Evolutionary conservation across 2,888 invertebrate genomes (phyloP), one percentile per base, ranked within the genome.

Genomic region (Eupithecia centaureata): DNA sequence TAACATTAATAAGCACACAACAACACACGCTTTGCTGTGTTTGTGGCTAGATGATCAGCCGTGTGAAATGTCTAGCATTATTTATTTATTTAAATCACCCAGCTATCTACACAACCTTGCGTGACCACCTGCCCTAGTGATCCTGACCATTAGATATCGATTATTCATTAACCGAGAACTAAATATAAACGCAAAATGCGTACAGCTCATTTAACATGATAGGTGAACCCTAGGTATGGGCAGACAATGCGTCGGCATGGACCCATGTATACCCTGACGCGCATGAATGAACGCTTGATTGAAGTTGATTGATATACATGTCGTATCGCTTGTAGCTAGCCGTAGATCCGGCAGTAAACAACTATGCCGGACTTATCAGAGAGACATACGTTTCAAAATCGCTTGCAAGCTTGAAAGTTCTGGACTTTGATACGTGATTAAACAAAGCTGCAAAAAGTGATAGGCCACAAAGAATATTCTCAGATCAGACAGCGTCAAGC

Each of bases 111-210:
- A 38, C 35, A 51, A 64, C 51, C 56, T 64, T 61, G 51, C 61
- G 13, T 12, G 38, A 7, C 30, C 35, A 56, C 27, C 27, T 47
- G 61, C 15, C 30, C 47, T 65, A 32, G 56, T 64, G 57, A 61
- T 64, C 42, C 65, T 70, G 70, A 70, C 70, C 70, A 65, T 35
- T 63, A 68, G 60, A 71, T 68, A 70, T 67, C 70, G 67, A 70
- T 68, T 65, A 58, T 59, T 60, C 30, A 62, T 62, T 69, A 56
- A 56, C 63, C 27, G 58, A 66, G 56, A 65, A 69, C 74, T 74
- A 71, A 70, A 70, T 68, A 70, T 74, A 74, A 71, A 67, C 68
- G 61, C 65, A 61, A 60, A 70, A 65, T 61, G 67, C 61, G 54
- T 67, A 72, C 66, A 67, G 67, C 47, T 70, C 70, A 67, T 70